Conservation (phyloP, 2,113 vertebrate genomes). For the Trichomycterus rosablanca region DNA sequence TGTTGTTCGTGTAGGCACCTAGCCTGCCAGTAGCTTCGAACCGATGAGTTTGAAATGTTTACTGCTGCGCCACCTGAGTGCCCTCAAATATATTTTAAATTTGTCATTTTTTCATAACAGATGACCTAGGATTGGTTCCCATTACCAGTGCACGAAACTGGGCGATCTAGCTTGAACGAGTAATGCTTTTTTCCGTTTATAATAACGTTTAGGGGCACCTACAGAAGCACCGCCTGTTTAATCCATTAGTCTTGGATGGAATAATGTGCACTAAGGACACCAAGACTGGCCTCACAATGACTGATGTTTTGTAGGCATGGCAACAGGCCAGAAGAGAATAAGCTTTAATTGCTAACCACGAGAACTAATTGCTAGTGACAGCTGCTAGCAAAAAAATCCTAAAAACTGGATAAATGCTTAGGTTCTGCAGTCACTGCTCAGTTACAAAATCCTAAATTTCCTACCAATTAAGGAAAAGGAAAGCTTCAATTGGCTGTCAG, state of each 20-base stretch:
- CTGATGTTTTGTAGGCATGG: constrained; percentile 22
- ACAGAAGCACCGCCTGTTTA: constrained; percentile 36
- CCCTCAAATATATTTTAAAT: no score
- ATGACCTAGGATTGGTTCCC: no score
- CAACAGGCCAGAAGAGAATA: constrained; percentile 21
- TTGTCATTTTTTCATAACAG: no score
- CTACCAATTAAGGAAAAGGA: constrained; percentile 39
- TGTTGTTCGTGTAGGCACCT: no score
- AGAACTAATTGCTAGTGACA: constrained; percentile 26
- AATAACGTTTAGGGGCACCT: no score
- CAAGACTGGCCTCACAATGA: constrained; percentile 4
- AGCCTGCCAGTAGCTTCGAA: no score
- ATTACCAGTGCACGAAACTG: no score
- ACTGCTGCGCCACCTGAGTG: no score
- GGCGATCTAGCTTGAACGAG: no score
- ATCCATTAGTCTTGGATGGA: constrained; percentile 40
- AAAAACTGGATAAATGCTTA: constrained; percentile 26
- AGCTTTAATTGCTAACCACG: constrained; percentile 33
- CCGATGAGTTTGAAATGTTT: no score
- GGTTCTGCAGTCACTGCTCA: constrained; percentile 11
- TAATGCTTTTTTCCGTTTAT: no score
- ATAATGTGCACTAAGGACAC: constrained; percentile 7
- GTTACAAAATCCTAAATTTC: constrained; percentile 38
- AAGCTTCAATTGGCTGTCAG: constrained; percentile 21
- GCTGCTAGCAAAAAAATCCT: constrained; percentile 34